Evolutionary conservation across 2,888 invertebrate genomes (phyloP), one percentile per base, ranked within the genome.

Genomic region (Lepidochitona cinerea): DNA sequence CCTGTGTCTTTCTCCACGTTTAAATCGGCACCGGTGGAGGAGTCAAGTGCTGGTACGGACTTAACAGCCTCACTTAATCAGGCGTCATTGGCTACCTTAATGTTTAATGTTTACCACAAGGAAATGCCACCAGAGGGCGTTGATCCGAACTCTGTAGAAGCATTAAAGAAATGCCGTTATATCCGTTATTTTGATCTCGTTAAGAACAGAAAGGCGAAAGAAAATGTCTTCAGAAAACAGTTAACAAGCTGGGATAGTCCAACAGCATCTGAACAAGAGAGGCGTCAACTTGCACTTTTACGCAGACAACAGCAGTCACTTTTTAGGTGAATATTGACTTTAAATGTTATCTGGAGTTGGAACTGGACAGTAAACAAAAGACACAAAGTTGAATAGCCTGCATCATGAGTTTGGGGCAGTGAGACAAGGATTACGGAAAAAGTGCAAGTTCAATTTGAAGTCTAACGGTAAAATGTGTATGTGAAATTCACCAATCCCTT

Each of bases 71-170:
- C 18, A 18, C n/a, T n/a, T 23, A 49, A 49, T 35, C 23, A 18
- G 7, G 53, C 9, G 35, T 23, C 29, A 18, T 9, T 26, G 41
- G 18, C 53, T 12, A 36, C 35, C 9, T 9, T 52, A 5, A 54
- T 33, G 53, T 54, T 32, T 14, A 35, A 32, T 32, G 29, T 52
- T n/a, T 52, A 59, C 59, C 59, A 59, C 9, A 23, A 59, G 59
- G 59, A 59, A 59, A 59, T 23, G 29, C 59, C 59, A 26, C 59
- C 59, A 23, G 59, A 59, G 59, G 59, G 59, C 32, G 59, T 59
- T 29, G 59, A 59, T 29, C 23, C 26, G 29, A 59, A 59, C 32
- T 59, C 59, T 4, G 59, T 59, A 4, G 59, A 59, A 2, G 59
- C 59, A 29, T 26, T 59, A 14, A 59, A 59, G 59, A 59, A 59